Evolutionary conservation across 2,888 invertebrate genomes (phyloP).

Genomic region (Tipula helvola): DNA sequence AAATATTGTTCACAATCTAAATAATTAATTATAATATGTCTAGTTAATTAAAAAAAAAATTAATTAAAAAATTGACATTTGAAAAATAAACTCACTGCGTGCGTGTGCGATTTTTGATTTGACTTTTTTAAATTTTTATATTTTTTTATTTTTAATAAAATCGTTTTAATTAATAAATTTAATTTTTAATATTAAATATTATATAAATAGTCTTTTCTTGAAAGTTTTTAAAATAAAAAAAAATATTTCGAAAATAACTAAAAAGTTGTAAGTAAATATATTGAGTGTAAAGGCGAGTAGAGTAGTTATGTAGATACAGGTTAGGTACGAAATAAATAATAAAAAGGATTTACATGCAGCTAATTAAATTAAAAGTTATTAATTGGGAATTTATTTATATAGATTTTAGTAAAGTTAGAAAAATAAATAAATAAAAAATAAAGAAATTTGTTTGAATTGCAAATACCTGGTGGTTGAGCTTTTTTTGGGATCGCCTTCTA

Average conservation of each 20-base stretch:
- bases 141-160: not conserved
- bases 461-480: not conserved
- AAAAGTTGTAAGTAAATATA: not conserved
- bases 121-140: not conserved
- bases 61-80: not conserved
- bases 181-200: not conserved
- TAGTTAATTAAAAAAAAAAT: not conserved
- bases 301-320: not conserved
- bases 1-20: not conserved
- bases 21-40: not conserved
- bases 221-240: not conserved
- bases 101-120: conserved; percentile 35
- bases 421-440: not conserved
- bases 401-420: not conserved
- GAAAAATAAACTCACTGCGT: conserved; percentile 34
- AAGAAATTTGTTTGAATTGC: not conserved
- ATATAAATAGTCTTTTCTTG: not conserved
- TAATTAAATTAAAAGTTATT: not conserved
- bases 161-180: not conserved
- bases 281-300: not conserved
- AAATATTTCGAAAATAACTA: not conserved
- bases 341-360: not conserved
- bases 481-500: not conserved
- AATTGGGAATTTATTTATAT: not conserved
- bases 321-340: not conserved